These are phyloP conservation scores for Myxocyprinus asiaticus DNA, from an alignment of 2,113 vertebrate genomes.

Conservation along the genomic window DNA sequence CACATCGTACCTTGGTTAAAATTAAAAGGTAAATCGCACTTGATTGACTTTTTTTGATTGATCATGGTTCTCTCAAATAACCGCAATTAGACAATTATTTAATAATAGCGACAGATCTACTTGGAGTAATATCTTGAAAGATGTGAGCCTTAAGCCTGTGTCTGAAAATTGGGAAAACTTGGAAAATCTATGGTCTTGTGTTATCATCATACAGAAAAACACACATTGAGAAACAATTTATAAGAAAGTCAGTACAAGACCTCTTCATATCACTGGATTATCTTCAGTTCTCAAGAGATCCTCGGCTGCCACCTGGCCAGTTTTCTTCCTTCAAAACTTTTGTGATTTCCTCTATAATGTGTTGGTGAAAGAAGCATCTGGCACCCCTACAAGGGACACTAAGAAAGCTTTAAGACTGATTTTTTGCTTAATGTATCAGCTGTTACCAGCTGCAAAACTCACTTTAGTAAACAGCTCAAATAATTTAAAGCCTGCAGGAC, in stretches of 20 bases:
- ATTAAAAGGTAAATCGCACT: too few species aligned
- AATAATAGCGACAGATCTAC: too few species aligned
- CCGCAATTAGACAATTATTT: too few species aligned
- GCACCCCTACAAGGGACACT: slow-evolving; percentile 17
- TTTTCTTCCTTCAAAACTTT: slow-evolving; percentile 21
- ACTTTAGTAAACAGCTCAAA: slow-evolving; percentile 4
- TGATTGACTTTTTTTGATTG: too few species aligned
- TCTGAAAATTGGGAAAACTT: too few species aligned
- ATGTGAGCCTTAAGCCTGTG: too few species aligned
- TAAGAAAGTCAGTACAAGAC: neutral
- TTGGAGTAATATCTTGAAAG: too few species aligned
- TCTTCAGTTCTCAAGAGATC: neutral
- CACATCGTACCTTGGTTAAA: too few species aligned
- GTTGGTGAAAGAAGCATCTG: slow-evolving; percentile 17
- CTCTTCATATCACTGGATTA: neutral
- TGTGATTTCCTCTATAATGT: slow-evolving; percentile 4
- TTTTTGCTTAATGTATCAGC: slow-evolving; percentile 2
- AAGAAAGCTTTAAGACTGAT: slow-evolving; percentile 24
- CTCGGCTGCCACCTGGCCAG: slow-evolving; percentile 31
- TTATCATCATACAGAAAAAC: too few species aligned
- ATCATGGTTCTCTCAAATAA: too few species aligned
- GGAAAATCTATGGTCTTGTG: too few species aligned
- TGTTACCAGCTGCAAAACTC: neutral
- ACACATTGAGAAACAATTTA: neutral
- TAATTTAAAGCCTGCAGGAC: slow-evolving; percentile 12